Conservation (phyloP, 1,140 invertebrate species). For the Drosophila littoralis region DNA sequence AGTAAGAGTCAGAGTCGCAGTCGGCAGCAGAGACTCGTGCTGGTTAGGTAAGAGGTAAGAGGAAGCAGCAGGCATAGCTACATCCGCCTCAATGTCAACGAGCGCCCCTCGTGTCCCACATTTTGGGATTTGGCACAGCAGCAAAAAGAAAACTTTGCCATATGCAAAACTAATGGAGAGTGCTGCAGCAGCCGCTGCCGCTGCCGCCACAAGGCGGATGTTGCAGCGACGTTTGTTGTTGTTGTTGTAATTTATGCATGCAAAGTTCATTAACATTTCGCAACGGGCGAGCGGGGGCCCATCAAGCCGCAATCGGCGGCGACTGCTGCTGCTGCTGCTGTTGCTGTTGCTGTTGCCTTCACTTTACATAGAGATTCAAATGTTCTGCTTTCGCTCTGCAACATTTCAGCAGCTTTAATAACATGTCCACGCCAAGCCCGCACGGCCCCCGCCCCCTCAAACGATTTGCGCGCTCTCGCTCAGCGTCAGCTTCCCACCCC, state of each 20-base stretch:
- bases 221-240: constrained; percentile 35
- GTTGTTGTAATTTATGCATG: constrained; percentile 52
- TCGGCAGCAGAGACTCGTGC: not conserved
- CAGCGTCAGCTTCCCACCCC: not conserved
- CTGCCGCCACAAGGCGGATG: constrained; percentile 43
- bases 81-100: constrained; percentile 50
- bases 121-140: constrained; percentile 46
- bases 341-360: constrained; percentile 8
- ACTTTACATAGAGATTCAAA: constrained; percentile 45
- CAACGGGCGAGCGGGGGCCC: constrained; percentile 4
- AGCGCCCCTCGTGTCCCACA: constrained; percentile 39
- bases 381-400: constrained; percentile 75
- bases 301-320: constrained; percentile 8
- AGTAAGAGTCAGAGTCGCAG: not conserved
- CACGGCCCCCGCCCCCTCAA: not conserved
- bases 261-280: constrained; percentile 65
- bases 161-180: constrained; percentile 53
- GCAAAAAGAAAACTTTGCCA: constrained; percentile 44
- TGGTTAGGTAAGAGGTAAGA: constrained; percentile 42
- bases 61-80: constrained; percentile 30
- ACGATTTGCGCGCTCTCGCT: not conserved
- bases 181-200: constrained; percentile 20
- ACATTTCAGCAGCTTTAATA: constrained; percentile 51
- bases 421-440: constrained; percentile 19
- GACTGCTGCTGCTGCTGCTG: constrained; percentile 5